Conservation (phyloP, 2,113 vertebrate genomes). For the Ailuropoda melanoleuca region DNA sequence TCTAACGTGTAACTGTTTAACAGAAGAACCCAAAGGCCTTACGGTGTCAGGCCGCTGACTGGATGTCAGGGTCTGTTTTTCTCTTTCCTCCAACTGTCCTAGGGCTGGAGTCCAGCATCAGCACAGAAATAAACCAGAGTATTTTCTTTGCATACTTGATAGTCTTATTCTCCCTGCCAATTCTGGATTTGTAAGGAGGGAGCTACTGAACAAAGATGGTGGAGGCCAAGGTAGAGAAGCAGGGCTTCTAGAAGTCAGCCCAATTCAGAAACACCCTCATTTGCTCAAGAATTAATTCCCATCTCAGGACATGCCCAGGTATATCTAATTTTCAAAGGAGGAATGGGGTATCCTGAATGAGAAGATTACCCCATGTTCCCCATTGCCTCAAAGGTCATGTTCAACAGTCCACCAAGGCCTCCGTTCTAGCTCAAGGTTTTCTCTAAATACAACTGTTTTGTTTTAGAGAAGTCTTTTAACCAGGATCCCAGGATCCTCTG, state of each 20-base stretch:
- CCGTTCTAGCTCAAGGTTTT: background rate
- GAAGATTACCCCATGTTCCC: background rate
- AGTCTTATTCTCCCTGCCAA: background rate
- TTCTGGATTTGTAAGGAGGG: background rate
- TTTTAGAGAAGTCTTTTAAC: background rate
- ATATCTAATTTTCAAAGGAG: background rate
- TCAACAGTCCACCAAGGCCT: background rate
- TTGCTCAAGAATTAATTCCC: background rate
- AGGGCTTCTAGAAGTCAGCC: background rate
- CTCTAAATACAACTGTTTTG: background rate
- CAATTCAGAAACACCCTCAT: background rate
- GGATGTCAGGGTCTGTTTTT: background rate
- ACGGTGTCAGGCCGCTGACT: background rate
- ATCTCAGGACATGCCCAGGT: background rate
- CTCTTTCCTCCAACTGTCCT: background rate
- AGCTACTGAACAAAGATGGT: background rate
- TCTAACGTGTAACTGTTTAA: background rate
- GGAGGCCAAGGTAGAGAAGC: background rate
- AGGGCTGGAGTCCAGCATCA: background rate
- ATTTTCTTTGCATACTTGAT: background rate
- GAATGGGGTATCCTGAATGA: background rate
- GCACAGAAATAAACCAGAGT: background rate
- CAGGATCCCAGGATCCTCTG: background rate
- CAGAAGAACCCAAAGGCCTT: background rate
- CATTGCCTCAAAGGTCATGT: background rate